Conservation (phyloP, 1,140 invertebrate genomes). For the Drosophila nebulosa region DNA sequence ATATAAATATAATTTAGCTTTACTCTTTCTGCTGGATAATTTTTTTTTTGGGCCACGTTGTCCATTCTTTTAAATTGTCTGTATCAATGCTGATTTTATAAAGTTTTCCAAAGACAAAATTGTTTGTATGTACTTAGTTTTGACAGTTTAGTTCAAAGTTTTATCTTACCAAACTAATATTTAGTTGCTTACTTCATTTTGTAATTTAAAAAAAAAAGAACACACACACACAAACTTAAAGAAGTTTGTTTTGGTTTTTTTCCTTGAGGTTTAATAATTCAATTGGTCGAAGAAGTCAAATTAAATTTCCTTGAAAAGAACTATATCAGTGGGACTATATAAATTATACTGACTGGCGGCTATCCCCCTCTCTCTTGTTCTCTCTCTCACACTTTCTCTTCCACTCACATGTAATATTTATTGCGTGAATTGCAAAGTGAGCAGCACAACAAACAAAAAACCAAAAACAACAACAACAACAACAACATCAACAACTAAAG, state of each 20-base stretch:
- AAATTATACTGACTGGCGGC: neutral
- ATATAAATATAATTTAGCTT: too few species aligned
- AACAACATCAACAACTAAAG: constrained; percentile 15
- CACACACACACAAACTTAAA: neutral
- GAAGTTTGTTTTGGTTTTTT: neutral
- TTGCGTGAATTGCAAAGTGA: constrained; percentile 8
- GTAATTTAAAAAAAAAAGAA: neutral
- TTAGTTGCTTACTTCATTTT: neutral
- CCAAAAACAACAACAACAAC: neutral
- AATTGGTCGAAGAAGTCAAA: neutral
- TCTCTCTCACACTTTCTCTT: neutral
- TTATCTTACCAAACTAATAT: neutral
- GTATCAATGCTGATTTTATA: too few species aligned
- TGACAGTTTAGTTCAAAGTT: neutral
- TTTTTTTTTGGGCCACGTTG: too few species aligned
- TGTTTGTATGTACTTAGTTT: neutral
- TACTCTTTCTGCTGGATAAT: too few species aligned
- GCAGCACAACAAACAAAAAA: constrained; percentile 2
- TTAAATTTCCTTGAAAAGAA: neutral
- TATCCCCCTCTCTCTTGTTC: too few species aligned
- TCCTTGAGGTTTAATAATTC: neutral
- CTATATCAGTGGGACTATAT: neutral
- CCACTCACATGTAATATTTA: constrained; percentile 1
- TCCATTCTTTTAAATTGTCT: too few species aligned
- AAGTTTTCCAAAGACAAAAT: too few species aligned